Conservation (phyloP, 2,888 invertebrate species). For the Chydorus sphaericus region DNA sequence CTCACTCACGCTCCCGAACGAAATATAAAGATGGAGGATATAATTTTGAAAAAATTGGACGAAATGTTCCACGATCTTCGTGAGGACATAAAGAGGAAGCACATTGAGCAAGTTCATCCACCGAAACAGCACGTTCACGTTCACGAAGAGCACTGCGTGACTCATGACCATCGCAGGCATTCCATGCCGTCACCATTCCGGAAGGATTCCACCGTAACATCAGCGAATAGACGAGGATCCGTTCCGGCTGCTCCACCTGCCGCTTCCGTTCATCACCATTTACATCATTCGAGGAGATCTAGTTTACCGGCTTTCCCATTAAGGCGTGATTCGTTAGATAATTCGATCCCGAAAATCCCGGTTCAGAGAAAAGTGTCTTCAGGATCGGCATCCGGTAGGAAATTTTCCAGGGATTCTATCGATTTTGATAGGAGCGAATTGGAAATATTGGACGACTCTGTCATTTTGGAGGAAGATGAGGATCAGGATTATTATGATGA, state of each 20-base stretch:
- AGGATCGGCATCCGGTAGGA: background rate
- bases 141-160: background rate
- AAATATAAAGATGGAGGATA: constrained; percentile 11
- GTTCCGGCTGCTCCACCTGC: background rate
- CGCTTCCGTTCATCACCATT: too few species aligned
- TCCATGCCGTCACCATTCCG: background rate
- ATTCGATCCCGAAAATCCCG: background rate
- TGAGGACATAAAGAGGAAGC: constrained; percentile 2
- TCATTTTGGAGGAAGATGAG: constrained; percentile 14
- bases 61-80: constrained; percentile 12
- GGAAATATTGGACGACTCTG: background rate
- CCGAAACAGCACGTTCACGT: background rate
- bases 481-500: background rate
- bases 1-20: too few species aligned
- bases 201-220: background rate
- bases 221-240: background rate
- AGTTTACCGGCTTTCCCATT: background rate
- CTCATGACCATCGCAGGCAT: background rate
- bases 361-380: too few species aligned
- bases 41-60: constrained; percentile 10
- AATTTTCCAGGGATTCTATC: constrained; percentile 11
- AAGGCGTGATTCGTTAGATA: background rate
- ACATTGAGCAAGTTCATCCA: constrained; percentile 10
- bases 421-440: too few species aligned
- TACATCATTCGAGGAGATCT: too few species aligned